Evolutionary conservation across 1,140 invertebrate species (phyloP), one percentile per base, ranked within the genome.

Genomic region (Meloidogyne hapla): DNA sequence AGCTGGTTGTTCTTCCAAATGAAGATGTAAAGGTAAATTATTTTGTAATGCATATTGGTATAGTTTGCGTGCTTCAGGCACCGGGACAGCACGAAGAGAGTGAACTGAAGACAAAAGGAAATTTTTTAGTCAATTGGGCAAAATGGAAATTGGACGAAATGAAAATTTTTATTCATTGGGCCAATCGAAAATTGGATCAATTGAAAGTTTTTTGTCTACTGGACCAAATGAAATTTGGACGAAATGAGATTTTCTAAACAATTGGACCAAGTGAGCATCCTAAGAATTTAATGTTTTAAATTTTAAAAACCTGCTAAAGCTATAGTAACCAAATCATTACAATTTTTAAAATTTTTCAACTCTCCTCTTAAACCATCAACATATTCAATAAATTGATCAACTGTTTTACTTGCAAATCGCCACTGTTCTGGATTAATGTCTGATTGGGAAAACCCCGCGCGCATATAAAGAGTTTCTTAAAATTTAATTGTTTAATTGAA

Each of bases 1-100:
- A 28, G 81, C 45, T 13, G 84, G 84, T 66, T 86, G 84, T 72
- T 86, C 84, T 69, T 86, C 84, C 45, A 86, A 74, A 73, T 86
- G 84, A 33, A 87, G 78, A 71, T 86, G 84, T 40, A 86, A 83
- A 12, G 85, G 80, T 8, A 81, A 64, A 13, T 71, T 74, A 2
- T 79, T n/a, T 38, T 66, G 38, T 2, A 21, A 48, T 2, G 84
- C 80, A 69, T 56, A 85, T 56, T 83, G 63, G n/a, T 68, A 77
- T 13, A 86, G 61, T 73, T 69, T 62, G 18, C 71, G 48, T n/a
- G 81, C 74, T 64, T 73, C 69, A 8, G 79, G 66, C 9, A 78
- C 61, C 15, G 74, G 65, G 23, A 87, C 84, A 23, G 84, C 85
- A 61, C 84, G 78, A 0, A 84, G 68, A n/a, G 84, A 86, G 77